Evolutionary conservation across 2,113 vertebrate genomes (phyloP), one percentile per base, ranked within the genome.

Genomic region (Mormyrus lacerda): DNA sequence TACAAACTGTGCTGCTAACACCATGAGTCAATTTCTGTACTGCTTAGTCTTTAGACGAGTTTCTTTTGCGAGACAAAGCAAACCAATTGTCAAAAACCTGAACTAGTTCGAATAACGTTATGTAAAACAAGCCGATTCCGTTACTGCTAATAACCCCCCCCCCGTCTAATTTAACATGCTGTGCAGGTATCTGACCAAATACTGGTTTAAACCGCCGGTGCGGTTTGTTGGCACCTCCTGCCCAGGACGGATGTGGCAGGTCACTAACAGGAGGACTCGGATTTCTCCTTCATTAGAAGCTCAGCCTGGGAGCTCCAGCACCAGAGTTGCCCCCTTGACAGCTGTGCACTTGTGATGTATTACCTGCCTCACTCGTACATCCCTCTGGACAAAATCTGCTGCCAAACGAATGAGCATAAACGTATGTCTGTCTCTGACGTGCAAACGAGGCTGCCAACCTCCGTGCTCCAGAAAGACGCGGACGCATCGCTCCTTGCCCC

Each of bases 381-480:
- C 61, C 61, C 61, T 69, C n/a, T 31, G 27, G 61, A 69, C 61
- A 31, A 27, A 69, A 69, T 3, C 27, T 31, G 61, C 61, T 69
- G 61, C 61, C 9, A 31, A 39, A 21, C 4, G 35, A 79, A 79
- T 7, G 73, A 79, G 61, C n/a, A 42, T 79, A 79, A 79, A 42
- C 4, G 73, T 8, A 79, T 42, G 73, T 39, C 73, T 35, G 73
- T 79, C 82, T 84, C 44, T 5, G 11, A 19, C 8, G 10, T 48
- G 50, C 17, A 53, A 51, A 0, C 2, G 8, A 53, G 50, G 27
- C 27, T 8, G 13, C 97, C 96, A 91, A 99, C 98, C 98, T 97
- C 98, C 98, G 4, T 99, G 98, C 88, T 99, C 98, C 42, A 99
- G 97, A 92, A 99, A 99, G 35, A 99, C 98, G 6, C 98, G 96